These are phyloP conservation scores for Melozone crissalis DNA, from an alignment of 2,113 vertebrate species.

Conservation along the genomic window DNA sequence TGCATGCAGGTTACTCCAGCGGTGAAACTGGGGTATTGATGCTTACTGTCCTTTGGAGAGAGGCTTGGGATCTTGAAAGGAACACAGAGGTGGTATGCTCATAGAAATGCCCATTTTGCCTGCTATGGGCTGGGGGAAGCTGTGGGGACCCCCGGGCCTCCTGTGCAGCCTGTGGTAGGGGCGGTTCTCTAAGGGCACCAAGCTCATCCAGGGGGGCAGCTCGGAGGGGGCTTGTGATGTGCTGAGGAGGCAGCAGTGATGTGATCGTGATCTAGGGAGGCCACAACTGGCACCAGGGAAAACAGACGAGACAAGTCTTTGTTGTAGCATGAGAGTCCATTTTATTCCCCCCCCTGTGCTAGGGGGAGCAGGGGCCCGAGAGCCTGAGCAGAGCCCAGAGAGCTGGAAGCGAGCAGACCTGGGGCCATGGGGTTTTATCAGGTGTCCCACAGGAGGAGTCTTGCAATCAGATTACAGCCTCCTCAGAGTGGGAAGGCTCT, in stretches of 20 bases:
- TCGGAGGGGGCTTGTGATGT: neutral
- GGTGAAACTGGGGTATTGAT: neutral
- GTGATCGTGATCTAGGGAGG: too few species aligned
- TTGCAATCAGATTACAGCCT: neutral
- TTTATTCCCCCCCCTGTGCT: too few species aligned
- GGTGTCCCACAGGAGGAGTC: neutral
- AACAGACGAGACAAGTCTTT: too few species aligned
- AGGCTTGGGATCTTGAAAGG: neutral
- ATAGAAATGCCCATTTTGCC: neutral
- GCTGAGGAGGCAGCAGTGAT: neutral
- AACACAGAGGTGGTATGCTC: neutral
- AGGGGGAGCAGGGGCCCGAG: too few species aligned
- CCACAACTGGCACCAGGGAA: too few species aligned
- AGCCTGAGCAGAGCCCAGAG: too few species aligned
- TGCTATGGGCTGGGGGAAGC: neutral
- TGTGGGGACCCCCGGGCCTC: too few species aligned
- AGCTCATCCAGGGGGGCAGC: too few species aligned
- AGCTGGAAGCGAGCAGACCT: too few species aligned
- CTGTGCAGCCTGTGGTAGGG: too few species aligned
- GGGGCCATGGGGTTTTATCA: neutral
- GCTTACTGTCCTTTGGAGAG: neutral
- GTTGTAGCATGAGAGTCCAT: too few species aligned
- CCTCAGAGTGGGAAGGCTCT: neutral
- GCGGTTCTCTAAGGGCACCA: rapidly evolving
- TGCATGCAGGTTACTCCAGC: neutral